Evolutionary conservation across 2,797 vertebrate genomes (phyloP).

Genomic region (Gambelia wislizenii): DNA sequence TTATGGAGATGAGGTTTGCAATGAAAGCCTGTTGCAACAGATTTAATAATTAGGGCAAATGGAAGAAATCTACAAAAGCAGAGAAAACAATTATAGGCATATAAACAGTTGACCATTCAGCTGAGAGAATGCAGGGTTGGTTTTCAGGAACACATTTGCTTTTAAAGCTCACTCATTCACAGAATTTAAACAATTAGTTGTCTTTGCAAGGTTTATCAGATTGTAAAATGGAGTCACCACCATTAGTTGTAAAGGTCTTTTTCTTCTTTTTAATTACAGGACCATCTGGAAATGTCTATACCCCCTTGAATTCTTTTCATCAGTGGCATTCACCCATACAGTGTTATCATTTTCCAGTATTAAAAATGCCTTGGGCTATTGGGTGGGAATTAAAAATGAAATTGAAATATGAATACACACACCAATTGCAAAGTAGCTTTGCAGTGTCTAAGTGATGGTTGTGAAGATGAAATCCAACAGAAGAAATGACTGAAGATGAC

Average conservation of each 20-base stretch:
- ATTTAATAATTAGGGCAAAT: constrained; percentile 29
- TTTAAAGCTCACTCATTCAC: constrained; percentile 10
- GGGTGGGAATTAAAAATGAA: neutral
- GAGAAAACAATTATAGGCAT: constrained; percentile 22
- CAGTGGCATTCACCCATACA: neutral
- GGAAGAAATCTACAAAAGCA: constrained; percentile 53
- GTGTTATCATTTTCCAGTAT: neutral
- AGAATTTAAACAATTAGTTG: constrained; percentile 29
- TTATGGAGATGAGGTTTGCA: constrained; percentile 29
- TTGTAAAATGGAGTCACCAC: neutral
- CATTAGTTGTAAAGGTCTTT: neutral
- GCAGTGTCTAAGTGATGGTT: neutral
- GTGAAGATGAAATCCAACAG: neutral
- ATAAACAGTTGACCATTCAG: constrained; percentile 44
- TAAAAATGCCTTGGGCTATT: neutral
- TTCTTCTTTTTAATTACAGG: neutral
- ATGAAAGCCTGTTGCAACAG: constrained; percentile 18
- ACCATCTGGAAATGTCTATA: neutral
- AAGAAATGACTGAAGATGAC: neutral
- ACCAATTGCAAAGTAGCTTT: neutral
- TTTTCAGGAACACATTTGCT: constrained; percentile 29
- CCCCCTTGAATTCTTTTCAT: neutral
- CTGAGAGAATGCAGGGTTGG: constrained; percentile 43
- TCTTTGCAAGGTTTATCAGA: neutral
- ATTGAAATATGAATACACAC: neutral